Percentiles rank a stretch among this genome's conserved stretches.
Evolutionary conservation across 2,113 vertebrate genomes (phyloP).

Genomic region (Crotalus tigris): DNA sequence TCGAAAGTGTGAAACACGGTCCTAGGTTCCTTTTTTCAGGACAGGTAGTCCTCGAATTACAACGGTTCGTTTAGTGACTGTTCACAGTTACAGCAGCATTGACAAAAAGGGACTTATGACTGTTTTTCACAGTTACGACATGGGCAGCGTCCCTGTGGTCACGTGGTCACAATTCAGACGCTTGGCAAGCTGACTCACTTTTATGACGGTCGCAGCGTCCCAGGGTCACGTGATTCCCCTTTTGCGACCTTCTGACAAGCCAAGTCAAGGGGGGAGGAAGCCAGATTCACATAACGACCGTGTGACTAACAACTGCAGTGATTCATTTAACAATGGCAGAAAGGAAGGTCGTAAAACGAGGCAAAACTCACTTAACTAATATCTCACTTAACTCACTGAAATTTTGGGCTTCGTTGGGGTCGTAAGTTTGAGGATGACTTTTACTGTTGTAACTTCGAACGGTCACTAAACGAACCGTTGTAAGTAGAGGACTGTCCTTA

Average conservation of each 20-base stretch:
- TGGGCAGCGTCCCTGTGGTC: no score
- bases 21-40: no score
- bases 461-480: neutral
- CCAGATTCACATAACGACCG: neutral
- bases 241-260: neutral
- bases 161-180: no score
- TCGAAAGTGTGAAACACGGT: no score
- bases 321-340: no score
- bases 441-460: neutral
- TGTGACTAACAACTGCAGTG: neutral
- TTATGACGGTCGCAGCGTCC: neutral
- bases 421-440: neutral
- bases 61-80: no score
- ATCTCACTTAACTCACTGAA: neutral
- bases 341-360: neutral
- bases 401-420: neutral
- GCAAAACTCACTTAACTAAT: neutral
- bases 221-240: neutral
- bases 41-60: no score
- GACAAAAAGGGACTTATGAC: no score
- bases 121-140: no score
- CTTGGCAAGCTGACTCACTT: neutral
- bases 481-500: neutral
- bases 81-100: no score
- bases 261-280: neutral